phyloP scores from a whole-genome alignment of 2,888 invertebrate species.

The Cabera pusaria region DNA sequence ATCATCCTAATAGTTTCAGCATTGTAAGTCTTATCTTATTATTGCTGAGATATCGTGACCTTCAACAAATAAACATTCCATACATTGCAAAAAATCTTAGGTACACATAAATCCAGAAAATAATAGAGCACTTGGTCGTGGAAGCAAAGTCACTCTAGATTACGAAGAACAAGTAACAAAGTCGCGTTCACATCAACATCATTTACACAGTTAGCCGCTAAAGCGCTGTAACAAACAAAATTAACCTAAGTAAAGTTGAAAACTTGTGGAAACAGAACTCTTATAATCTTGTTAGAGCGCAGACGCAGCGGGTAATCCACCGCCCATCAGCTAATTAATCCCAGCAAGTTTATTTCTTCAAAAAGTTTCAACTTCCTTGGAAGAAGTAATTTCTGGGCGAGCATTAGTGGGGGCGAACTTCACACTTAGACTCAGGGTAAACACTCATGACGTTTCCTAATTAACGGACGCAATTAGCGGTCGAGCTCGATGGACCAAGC shows the following conservation, averaged over 20 bases:
- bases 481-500: constrained; percentile 65
- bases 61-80: no score
- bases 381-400: constrained; percentile 80
- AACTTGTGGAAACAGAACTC: constrained; percentile 77
- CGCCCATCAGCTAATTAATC: constrained; percentile 83
- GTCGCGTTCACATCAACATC: constrained; percentile 28
- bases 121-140: constrained; percentile 6
- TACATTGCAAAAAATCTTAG: no score
- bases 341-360: constrained; percentile 75
- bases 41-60: no score
- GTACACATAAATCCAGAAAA: constrained; percentile 13
- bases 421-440: constrained; percentile 80
- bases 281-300: constrained; percentile 79
- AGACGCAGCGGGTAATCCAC: constrained; percentile 75
- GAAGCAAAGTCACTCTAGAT: constrained; percentile 17
- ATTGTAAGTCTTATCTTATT: no score
- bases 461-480: constrained; percentile 84
- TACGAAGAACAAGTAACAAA: constrained; percentile 21
- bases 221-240: constrained; percentile 65
- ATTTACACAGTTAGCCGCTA: constrained; percentile 37
- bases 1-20: no score
- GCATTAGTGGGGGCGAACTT: constrained; percentile 77
- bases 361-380: constrained; percentile 76
- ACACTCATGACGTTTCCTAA: constrained; percentile 84
- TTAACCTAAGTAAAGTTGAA: constrained; percentile 75